Percentiles rank a stretch among this genome's conserved stretches.
phyloP scores from a whole-genome alignment of 2,113 vertebrate genomes.

The Hiodon alosoides region DNA sequence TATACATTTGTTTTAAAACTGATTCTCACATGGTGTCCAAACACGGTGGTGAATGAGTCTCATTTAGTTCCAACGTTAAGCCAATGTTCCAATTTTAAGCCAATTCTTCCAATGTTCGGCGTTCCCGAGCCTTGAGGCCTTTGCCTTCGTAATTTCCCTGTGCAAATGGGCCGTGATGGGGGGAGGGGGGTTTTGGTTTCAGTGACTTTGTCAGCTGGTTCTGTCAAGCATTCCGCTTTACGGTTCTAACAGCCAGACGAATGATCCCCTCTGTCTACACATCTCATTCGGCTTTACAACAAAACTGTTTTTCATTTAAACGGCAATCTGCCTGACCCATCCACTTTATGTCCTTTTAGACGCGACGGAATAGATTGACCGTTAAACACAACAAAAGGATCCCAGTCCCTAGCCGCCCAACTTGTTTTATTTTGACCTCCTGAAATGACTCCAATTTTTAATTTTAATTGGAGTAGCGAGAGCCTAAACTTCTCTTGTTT shows the following conservation, averaged over 20 bases:
- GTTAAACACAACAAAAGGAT: conserved; percentile 5
- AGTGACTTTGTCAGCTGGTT: no score
- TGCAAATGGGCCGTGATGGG: no score
- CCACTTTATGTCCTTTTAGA: conserved; percentile 1
- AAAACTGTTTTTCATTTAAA: neutral
- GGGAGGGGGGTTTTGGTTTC: no score
- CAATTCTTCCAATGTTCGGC: no score
- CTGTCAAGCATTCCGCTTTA: neutral
- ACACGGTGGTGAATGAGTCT: no score
- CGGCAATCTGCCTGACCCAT: neutral
- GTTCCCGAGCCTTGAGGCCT: no score
- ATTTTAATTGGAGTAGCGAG: conserved; percentile 28
- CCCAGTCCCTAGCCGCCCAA: neutral
- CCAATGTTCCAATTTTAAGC: no score
- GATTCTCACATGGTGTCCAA: no score
- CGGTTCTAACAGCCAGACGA: neutral
- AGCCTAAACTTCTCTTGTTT: conserved; percentile 29
- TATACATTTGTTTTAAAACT: no score
- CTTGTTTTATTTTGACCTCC: conserved; percentile 21
- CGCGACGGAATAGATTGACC: conserved; percentile 9
- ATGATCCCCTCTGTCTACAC: neutral
- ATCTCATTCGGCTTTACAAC: neutral
- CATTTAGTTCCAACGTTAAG: no score
- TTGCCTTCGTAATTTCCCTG: no score
- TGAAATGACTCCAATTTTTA: conserved; percentile 31